These are phyloP conservation scores for Netelia fuscicornis DNA, from an alignment of 2,888 invertebrate species.

Conservation along the genomic window DNA sequence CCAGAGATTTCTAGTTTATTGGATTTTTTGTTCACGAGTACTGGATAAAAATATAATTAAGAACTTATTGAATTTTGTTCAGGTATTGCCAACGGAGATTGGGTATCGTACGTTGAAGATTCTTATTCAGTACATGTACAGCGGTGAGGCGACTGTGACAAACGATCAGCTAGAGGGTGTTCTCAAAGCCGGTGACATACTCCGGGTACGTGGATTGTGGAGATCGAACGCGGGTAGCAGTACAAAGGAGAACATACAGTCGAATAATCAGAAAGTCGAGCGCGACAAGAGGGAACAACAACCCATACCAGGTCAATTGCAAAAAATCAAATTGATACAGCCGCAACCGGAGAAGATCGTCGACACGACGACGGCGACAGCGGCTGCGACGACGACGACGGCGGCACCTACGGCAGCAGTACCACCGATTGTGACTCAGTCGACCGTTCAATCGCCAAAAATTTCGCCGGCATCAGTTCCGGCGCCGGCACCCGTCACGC, in stretches of 20 bases:
- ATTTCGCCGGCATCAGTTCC: conserved; percentile 59
- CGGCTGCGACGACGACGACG: conserved; percentile 73
- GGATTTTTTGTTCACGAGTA: no score
- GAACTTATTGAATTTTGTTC: conserved; percentile 40
- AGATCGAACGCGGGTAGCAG: conserved; percentile 84
- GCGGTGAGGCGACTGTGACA: conserved; percentile 93
- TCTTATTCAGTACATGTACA: conserved; percentile 94
- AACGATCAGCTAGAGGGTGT: conserved; percentile 94
- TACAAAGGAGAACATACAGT: conserved; percentile 83
- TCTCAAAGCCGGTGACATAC: conserved; percentile 92
- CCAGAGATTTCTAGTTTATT: neutral
- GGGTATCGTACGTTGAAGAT: conserved; percentile 92
- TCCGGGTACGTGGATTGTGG: conserved; percentile 93
- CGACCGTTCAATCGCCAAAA: conserved; percentile 76
- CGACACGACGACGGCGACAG: conserved; percentile 69
- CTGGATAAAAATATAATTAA: conserved; percentile 1
- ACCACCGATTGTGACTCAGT: conserved; percentile 19
- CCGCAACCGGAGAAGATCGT: conserved; percentile 74
- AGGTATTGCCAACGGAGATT: conserved; percentile 92
- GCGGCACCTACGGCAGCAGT: conserved; percentile 78
- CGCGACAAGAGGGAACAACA: conserved; percentile 82
- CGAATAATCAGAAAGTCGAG: conserved; percentile 87
- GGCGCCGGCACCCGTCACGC: conserved; percentile 49
- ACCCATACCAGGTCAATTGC: conserved; percentile 80
- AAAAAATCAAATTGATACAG: conserved; percentile 82